Evolutionary conservation across 2,888 invertebrate genomes (phyloP).

Genomic region (Bombylius major): DNA sequence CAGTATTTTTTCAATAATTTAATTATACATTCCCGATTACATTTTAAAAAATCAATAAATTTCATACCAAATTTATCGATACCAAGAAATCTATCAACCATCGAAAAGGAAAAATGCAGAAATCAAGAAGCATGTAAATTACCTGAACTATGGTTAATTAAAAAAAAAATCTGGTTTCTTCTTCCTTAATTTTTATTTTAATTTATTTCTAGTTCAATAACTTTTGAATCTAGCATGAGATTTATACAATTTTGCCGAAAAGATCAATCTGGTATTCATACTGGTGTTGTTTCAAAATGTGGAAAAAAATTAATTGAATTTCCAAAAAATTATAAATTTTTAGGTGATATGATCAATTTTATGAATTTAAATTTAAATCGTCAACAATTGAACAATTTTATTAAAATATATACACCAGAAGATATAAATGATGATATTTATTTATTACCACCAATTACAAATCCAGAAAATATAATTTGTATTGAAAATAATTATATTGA

Average conservation of each 20-base stretch:
- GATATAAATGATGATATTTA: constrained; percentile 16
- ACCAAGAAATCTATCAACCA: no score
- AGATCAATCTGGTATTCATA: constrained; percentile 25
- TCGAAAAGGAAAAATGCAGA: no score
- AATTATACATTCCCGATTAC: no score
- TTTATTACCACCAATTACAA: constrained; percentile 55
- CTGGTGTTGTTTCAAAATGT: constrained; percentile 53
- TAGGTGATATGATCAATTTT: not conserved
- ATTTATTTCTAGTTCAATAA: not conserved
- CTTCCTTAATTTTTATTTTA: no score
- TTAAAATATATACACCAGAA: not conserved
- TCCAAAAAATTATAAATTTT: not conserved
- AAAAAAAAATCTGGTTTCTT: no score
- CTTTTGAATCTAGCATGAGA: not conserved
- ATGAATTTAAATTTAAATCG: not conserved
- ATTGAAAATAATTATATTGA: constrained; percentile 77
- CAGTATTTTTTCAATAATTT: no score
- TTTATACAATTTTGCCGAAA: not conserved
- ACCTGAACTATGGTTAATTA: no score
- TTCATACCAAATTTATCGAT: no score
- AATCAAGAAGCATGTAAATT: no score
- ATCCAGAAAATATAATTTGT: constrained; percentile 74
- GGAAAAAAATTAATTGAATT: constrained; percentile 53
- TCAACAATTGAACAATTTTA: not conserved
- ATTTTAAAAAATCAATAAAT: no score